These are phyloP conservation scores for Meiosimyza platycephala DNA, from an alignment of 2,888 invertebrate species.

Conservation along the genomic window DNA sequence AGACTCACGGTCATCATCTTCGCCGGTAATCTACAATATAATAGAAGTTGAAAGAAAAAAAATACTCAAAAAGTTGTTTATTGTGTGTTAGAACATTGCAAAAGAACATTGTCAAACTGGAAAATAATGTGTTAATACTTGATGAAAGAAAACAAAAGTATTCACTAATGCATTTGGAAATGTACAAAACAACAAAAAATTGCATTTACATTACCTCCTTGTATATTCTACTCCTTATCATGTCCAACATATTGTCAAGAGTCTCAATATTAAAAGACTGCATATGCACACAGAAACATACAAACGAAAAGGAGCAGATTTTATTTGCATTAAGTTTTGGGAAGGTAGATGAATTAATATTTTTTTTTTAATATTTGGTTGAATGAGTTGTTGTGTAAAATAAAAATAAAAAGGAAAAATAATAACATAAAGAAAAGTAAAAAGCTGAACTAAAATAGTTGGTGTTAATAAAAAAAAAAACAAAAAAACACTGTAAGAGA, in stretches of 20 bases:
- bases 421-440: slow-evolving; percentile 31
- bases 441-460: slow-evolving; percentile 4
- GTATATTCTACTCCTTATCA: slow-evolving; percentile 53
- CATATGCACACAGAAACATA: slow-evolving; percentile 38
- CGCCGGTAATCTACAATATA: slow-evolving; percentile 52
- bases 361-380: slow-evolving; percentile 12
- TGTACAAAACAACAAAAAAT: slow-evolving; percentile 9
- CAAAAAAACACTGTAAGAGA: too few relatives aligned
- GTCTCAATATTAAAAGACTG: slow-evolving; percentile 53
- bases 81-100: neutral
- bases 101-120: neutral
- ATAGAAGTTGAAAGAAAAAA: slow-evolving; percentile 18
- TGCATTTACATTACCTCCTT: slow-evolving; percentile 51
- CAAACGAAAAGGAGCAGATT: slow-evolving; percentile 42
- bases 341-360: slow-evolving; percentile 19
- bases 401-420: slow-evolving; percentile 30
- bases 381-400: slow-evolving; percentile 39
- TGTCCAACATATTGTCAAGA: slow-evolving; percentile 54
- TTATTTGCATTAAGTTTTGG: slow-evolving; percentile 31
- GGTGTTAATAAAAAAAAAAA: neutral
- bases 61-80: slow-evolving; percentile 14
- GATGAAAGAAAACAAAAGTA: slow-evolving; percentile 26
- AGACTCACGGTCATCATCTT: slow-evolving; percentile 48
- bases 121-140: neutral
- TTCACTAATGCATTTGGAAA: slow-evolving; percentile 23